A percentile compares a stretch with the other conserved stretches of the same genome.
Conservation (phyloP, 1,140 invertebrate genomes). For the Dicyema japonicum region DNA sequence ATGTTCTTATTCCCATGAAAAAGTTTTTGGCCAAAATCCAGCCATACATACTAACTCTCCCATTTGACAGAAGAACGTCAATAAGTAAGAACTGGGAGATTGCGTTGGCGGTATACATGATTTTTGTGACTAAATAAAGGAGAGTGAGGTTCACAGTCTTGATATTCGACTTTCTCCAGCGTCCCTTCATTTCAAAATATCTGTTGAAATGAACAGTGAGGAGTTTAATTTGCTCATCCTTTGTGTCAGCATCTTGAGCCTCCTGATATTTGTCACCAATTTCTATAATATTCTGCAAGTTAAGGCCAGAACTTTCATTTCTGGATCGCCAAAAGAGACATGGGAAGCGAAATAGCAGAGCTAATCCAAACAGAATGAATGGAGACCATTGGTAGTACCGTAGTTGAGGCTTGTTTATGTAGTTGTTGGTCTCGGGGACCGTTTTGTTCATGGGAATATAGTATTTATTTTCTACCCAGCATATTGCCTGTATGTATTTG, state of each 20-base stretch:
- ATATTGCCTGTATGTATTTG: conserved; percentile 17
- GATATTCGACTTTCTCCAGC: too few relatives aligned
- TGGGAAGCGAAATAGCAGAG: conserved; percentile 24
- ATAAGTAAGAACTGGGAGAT: conserved; percentile 24
- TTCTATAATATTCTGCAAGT: conserved; percentile 15
- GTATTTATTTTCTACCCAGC: conserved; percentile 20
- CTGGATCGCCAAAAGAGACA: conserved; percentile 25
- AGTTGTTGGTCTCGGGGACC: conserved; percentile 9
- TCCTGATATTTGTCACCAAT: too few relatives aligned
- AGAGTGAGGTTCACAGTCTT: too few relatives aligned
- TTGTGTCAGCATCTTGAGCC: too few relatives aligned
- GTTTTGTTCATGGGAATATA: conserved; percentile 12
- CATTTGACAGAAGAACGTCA: conserved; percentile 22
- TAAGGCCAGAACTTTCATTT: conserved; percentile 20
- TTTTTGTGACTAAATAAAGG: conserved; percentile 22
- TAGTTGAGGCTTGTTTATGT: conserved; percentile 6
- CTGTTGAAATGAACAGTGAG: too few relatives aligned
- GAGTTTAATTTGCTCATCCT: too few relatives aligned
- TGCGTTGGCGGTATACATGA: conserved; percentile 22
- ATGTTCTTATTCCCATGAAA: conserved; percentile 6
- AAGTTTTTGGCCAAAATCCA: conserved; percentile 8
- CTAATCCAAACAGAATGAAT: conserved; percentile 23
- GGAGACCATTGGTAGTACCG: conserved; percentile 27
- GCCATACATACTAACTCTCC: conserved; percentile 10
- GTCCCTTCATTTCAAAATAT: too few relatives aligned